phyloP scores from a whole-genome alignment of 2,888 invertebrate species.

The Harpagoxenus sublaevis region DNA sequence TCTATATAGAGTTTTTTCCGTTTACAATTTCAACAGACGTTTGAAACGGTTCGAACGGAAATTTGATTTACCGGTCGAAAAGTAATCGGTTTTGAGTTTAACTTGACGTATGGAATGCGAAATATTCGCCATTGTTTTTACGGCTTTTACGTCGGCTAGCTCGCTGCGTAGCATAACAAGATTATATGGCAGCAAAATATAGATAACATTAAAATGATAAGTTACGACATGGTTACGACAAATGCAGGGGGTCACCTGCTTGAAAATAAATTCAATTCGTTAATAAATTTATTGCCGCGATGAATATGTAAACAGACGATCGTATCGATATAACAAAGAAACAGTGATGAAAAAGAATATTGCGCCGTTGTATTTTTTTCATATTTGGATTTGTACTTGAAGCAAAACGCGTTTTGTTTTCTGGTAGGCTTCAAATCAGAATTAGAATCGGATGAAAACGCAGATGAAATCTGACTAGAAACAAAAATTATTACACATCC shows the following conservation, averaged over 20 bases:
- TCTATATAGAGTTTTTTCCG: not conserved
- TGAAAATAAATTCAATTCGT: not conserved
- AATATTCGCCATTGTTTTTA: constrained; percentile 11
- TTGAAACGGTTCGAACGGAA: constrained; percentile 3
- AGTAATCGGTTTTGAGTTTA: not conserved
- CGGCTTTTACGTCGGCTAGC: not conserved
- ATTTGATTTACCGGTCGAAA: constrained; percentile 27
- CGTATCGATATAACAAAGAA: not conserved
- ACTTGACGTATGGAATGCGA: constrained; percentile 13
- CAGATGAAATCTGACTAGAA: not conserved
- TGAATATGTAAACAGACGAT: not conserved
- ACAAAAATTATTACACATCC: not conserved
- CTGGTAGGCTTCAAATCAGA: not conserved
- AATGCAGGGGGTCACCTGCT: not conserved
- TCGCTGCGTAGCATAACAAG: not conserved
- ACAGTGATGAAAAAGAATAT: not conserved
- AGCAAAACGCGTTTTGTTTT: not conserved
- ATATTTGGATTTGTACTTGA: not conserved
- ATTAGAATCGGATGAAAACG: not conserved
- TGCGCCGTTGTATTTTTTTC: not conserved
- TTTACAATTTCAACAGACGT: constrained; percentile 11
- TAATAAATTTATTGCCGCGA: not conserved
- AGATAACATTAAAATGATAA: not conserved
- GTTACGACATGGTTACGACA: not conserved
- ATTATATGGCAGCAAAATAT: constrained; percentile 2